Conservation (phyloP, 2,797 vertebrate genomes). For the Smutsia gigantea region DNA sequence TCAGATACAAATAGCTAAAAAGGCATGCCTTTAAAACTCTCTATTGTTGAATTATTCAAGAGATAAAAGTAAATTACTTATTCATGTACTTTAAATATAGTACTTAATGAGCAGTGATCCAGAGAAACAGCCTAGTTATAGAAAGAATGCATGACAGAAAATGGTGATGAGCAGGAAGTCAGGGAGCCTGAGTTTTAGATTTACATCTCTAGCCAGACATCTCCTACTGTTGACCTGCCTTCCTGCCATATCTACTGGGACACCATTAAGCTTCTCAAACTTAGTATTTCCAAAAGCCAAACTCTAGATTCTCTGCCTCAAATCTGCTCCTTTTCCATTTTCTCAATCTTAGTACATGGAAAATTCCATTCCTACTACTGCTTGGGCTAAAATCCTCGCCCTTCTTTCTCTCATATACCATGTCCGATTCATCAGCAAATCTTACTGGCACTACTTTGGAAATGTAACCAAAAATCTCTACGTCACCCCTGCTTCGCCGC, state of each 20-base stretch:
- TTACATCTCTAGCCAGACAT: background rate
- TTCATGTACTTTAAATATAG: background rate
- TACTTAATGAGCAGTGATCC: background rate
- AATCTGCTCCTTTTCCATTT: background rate
- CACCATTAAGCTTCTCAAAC: background rate
- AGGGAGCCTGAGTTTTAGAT: background rate
- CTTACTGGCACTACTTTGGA: background rate
- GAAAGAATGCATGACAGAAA: background rate
- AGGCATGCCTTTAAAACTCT: background rate
- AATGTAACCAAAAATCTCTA: background rate
- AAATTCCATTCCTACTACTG: background rate
- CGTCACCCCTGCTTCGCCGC: background rate
- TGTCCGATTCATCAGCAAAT: background rate
- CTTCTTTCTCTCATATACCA: background rate
- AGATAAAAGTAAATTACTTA: conserved; percentile 5
- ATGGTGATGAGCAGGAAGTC: background rate
- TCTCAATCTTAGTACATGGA: background rate
- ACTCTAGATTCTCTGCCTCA: background rate
- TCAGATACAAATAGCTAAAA: background rate
- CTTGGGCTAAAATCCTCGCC: background rate
- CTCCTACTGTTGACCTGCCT: background rate
- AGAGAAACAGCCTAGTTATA: background rate
- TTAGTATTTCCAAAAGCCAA: background rate
- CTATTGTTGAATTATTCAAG: background rate
- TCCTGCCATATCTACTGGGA: background rate